Conservation (phyloP, 2,888 invertebrate species). For the Punctoribates punctum region DNA sequence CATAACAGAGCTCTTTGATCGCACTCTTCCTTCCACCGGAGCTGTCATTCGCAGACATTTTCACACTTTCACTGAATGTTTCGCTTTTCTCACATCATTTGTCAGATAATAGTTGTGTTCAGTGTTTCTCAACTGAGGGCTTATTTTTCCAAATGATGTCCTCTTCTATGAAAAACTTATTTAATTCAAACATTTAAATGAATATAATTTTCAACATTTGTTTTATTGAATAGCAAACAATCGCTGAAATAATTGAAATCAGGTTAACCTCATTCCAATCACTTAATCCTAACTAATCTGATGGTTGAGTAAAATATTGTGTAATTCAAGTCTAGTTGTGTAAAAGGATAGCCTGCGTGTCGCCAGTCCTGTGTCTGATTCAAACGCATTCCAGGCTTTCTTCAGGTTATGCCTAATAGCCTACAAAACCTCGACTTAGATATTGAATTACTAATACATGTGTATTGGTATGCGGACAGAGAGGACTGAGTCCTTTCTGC, state of each 20-base stretch:
- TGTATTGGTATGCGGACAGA: constrained; percentile 22
- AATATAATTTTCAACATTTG: no score
- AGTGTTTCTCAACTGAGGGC: background rate
- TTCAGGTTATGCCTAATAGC: background rate
- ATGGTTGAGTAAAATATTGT: background rate
- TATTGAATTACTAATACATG: constrained; percentile 18
- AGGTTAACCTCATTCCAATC: no score
- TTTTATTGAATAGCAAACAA: no score
- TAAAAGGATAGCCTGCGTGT: constrained; percentile 10
- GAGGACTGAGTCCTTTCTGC: background rate
- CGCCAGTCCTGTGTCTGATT: constrained; percentile 19
- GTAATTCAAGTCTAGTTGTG: background rate
- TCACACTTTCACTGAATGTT: background rate
- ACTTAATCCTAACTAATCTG: background rate
- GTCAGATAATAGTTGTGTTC: background rate
- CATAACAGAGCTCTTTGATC: background rate
- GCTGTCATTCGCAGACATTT: background rate
- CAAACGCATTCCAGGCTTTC: background rate
- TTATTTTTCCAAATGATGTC: background rate
- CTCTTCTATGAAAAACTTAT: no score
- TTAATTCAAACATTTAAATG: no score
- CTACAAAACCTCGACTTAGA: constrained; percentile 7
- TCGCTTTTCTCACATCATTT: constrained; percentile 3
- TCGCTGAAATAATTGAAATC: no score
- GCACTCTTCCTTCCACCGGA: background rate